Base-by-base conservation (phyloP, 2,797 vertebrate species). In the Acipenser oxyrinchus region DNA sequence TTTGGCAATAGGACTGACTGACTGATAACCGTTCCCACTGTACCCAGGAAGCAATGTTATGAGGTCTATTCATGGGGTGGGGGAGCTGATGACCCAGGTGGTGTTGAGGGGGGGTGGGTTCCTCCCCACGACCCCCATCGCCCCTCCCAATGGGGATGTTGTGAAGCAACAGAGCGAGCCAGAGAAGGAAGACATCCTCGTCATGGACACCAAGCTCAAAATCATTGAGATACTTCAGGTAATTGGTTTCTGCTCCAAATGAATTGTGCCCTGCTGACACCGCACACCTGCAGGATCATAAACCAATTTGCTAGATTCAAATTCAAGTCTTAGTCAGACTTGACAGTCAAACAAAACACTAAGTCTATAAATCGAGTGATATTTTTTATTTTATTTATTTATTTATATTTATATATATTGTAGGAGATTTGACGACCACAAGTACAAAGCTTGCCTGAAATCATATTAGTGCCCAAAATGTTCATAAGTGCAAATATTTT, bases 151-250 rank as follows among this genome's bases (percentile, higher is more conserved):
- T 0, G 95, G 95, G 70, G 93, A 94, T 0, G 92, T 90, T 0
- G 94, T 93, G 60, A 98, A 99, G 80, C 80, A 89, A 8, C 94
- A 97, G 80, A 83, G 82, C 0, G 95, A 97, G 68, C 95, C 96
- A 0, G 96, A 99, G 83, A 93, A 95, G 68, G 97, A 99, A 71
- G 96, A 99, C 81, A 95, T 99, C 80, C 85, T 99, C 84, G 97
- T 99, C 51, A 99, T 99, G 97, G 97, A 99, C 79, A 99, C 97
- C 0, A 99, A 99, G 83, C 86, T 98, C 55, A 99, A 99, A 76
- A 91, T 98, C 78, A 99, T 99, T 0, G 97, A 99, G 83, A 99
- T 99, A 48, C 87, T 99, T 1, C 96, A 98, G 92, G 97, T 98
- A 78, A 10, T 62, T 12, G 13, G 7, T 62, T 18, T 62, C 59